Evolutionary conservation across 2,888 invertebrate genomes (phyloP), one percentile per base, ranked within the genome.

Genomic region (Dendrolimus houi): DNA sequence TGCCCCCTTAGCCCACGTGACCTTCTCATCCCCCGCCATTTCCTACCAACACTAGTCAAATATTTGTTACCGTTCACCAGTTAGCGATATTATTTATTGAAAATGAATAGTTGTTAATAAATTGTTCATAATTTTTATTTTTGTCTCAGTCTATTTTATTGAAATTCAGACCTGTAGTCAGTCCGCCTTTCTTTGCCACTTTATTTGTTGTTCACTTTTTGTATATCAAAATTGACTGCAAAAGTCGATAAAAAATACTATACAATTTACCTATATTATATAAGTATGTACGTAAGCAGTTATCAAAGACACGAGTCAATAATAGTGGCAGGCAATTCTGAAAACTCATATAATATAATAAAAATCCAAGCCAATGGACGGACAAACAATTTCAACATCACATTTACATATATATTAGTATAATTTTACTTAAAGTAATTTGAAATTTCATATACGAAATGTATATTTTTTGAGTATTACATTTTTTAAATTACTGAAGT

Each of bases 41-140:
- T 81, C 86, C 53, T 89, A 89, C 78, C 82, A 86, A 53, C 88
- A 89, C 74, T 89, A 85, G 73, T 69, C 65, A 59, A 61, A 61
- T 68, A 53, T 56, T 54, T 47, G 47, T 47, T 47, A 29, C 29
- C 29, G 29, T 29, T 29, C 29, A 6, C 29, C 29, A 47, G 9
- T 10, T 47, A 47, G 47, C 12, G 2, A 47, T 10, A 47, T 47
- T 47, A 47, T 47, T 47, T 47, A 47, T 47, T 47, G 47, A 47
- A 47, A 47, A 47, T 47, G 47, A 47, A 47, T 47, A 47, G 47
- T 47, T 47, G 12, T 47, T 29, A 29, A 47, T 47, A 47, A 47
- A 47, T 10, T 47, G 12, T 47, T 10, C 29, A 47, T 47, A 47
- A 10, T 6, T 9, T 47, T 47, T 47, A 10, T 47, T 47, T 47